These are phyloP conservation scores for Drosophila quadrilineata DNA, from an alignment of 1,140 invertebrate genomes.

Conservation along the genomic window DNA sequence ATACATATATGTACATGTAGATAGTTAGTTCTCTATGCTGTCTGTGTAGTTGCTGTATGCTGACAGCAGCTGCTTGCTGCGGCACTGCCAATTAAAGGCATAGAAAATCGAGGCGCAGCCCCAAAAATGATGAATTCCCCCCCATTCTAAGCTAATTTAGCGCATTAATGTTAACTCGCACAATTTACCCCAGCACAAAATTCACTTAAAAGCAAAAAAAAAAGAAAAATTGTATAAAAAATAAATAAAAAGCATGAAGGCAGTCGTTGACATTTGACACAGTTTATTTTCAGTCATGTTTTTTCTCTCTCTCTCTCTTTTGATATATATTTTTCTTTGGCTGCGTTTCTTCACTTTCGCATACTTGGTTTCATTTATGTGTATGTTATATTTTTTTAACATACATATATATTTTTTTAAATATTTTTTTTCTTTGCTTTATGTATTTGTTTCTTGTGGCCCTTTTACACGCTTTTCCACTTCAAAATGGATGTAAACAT, in stretches of 20 bases:
- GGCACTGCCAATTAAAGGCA: slow-evolving; percentile 49
- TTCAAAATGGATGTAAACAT: slow-evolving; percentile 60
- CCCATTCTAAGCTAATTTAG: slow-evolving; percentile 72
- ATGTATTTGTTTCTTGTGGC: slow-evolving; percentile 3
- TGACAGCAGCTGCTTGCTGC: slow-evolving; percentile 5
- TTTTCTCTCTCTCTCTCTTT: neutral
- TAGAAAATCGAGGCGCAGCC: slow-evolving; percentile 28
- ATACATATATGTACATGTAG: slow-evolving; percentile 16
- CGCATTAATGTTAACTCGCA: slow-evolving; percentile 71
- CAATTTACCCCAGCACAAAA: slow-evolving; percentile 61
- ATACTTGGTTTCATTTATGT: slow-evolving; percentile 43
- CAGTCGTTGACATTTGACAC: slow-evolving; percentile 74
- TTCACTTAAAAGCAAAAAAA: slow-evolving; percentile 21
- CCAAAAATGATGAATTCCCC: slow-evolving; percentile 15
- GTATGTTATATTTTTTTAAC: neutral
- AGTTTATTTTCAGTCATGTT: too few relatives aligned
- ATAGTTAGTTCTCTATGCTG: neutral
- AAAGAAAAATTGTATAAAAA: slow-evolving; percentile 3
- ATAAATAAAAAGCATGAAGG: slow-evolving; percentile 22
- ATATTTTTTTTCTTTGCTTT: too few relatives aligned
- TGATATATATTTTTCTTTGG: slow-evolving; percentile 39
- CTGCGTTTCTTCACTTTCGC: slow-evolving; percentile 46
- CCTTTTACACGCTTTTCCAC: slow-evolving; percentile 66
- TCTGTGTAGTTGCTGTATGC: too few relatives aligned
- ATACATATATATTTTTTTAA: too few relatives aligned